Base-by-base conservation (phyloP, 2,888 invertebrate species). In the Dascillus cervinus region DNA sequence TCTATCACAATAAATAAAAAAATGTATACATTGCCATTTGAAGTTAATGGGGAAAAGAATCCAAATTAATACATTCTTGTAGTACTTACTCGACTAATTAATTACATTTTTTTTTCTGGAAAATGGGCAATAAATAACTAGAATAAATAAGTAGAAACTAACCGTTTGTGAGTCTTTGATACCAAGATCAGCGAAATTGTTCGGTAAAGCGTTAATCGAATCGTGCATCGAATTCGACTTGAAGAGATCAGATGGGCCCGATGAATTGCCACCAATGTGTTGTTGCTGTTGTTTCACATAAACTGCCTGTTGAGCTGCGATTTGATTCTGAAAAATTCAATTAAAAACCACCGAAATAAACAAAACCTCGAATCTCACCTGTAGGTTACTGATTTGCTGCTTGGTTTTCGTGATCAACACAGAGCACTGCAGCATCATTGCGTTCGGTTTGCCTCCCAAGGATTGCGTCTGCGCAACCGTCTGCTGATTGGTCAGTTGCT, bases 351-450 rank as follows among this genome's bases (percentile, higher is more conserved):
- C 14, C 11, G 4, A 3, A 8, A 26, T 9, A 10, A 13, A 9
- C 5, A 14, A 1, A 10, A 8, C n/a, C 9, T 3, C 10, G 12
- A 23, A 11, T 9, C 41, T 61, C 64, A 78, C 79, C 69, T 88
- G 92, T 50, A 91, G 68, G 62, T 82, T 87, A 46, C 82, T 75
- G 52, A 96, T 95, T 63, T 90, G 88, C 65, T 92, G 91, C 59
- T 94, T 94, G 37, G 90, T 87, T 67, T 92, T 91, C 32, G 86
- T 84, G 43, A 95, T 90, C 57, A 90, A 83, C 50, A 89, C 80
- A 36, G 85, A 82, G 53, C 83, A 79, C 58, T 88, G 87, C 58
- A 92, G 72, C 32, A 71, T 66, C 29, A 64, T 57, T 36, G 52
- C 59, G 35, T 50, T 61, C 15, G 58, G 54, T 48, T 64, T 64